Base-by-base conservation (phyloP, 2,888 invertebrate genomes). In the Mythimna ferrago region DNA sequence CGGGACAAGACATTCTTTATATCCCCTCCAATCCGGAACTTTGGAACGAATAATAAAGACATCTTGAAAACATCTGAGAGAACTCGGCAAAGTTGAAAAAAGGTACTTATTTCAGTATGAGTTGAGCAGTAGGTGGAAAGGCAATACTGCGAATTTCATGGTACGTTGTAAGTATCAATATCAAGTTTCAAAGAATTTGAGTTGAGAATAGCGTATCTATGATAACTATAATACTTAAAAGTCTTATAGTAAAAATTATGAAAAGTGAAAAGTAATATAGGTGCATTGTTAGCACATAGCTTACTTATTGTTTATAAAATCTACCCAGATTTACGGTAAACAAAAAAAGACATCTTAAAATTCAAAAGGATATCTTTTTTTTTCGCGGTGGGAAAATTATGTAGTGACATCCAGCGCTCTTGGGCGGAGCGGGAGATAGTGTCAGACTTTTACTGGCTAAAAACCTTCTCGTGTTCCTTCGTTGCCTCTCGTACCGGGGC, bases 1-100 rank as follows among this genome's bases (percentile, higher is more conserved):
- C 48, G n/a, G 32, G 48, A n/a, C 48, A 35, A 62, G 51, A 11
- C 11, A 44, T 76, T 56, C 69, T 51, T 74, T 19, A 61, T 54
- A 56, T 6, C 61, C 4, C 54, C 11, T 60, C 19, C 6, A 32
- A 68, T 61, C 21, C 61, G 21, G 69, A 69, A 56, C 54, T 76
- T 56, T 14, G 54, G 2, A 62, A 57, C 69, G 11, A 70, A 69
- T 61, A 76, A 67, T 54, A 61, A 51, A 61, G 38, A 56, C 14
- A 62, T 69, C 32, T 76, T 56, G 41, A 41, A 61, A 62, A 44
- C 32, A 56, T 51, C 41, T 41, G 14, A 41, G 14, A 51, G 26
- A 48, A 53, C 11, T 53, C 6, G 2, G 58, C 2, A 60, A 71
- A 62, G 32, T 75, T 56, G 21, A n/a, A 38, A 35, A 62, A 69